Evolutionary conservation across 2,797 vertebrate species (phyloP).

Genomic region (Anguilla anguilla): DNA sequence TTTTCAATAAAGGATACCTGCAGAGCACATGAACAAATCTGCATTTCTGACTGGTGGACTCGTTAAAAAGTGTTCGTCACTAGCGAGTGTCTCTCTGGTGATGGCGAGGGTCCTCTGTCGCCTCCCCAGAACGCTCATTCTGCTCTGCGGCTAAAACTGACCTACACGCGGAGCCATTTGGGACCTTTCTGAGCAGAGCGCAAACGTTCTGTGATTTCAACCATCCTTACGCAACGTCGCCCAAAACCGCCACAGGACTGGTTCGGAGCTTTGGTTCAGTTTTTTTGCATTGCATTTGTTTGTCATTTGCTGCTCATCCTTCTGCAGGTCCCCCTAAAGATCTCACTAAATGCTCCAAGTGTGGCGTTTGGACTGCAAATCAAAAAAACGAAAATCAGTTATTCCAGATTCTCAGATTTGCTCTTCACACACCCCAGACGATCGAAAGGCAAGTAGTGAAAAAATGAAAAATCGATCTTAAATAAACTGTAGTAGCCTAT

Average conservation of each 20-base stretch:
- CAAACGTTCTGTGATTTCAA: neutral
- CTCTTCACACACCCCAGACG: neutral
- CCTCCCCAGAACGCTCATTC: neutral
- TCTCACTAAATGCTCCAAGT: neutral
- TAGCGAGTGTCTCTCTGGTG: neutral
- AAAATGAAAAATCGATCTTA: neutral
- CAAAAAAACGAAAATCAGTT: neutral
- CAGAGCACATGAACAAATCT: constrained; percentile 4
- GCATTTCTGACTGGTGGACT: constrained; percentile 15
- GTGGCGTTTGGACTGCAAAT: neutral
- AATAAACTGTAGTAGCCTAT: neutral
- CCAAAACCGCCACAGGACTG: neutral
- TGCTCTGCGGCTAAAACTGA: neutral
- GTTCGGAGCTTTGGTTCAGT: neutral
- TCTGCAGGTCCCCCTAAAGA: neutral
- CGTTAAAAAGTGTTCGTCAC: neutral
- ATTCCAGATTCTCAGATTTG: neutral
- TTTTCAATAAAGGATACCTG: constrained; percentile 33
- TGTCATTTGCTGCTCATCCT: neutral
- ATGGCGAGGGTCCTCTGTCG: neutral
- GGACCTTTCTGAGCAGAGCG: neutral
- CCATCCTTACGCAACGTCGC: neutral
- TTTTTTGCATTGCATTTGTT: neutral
- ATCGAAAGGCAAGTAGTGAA: neutral
- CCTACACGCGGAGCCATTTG: neutral